phyloP scores from a whole-genome alignment of 2,888 invertebrate species.

The Eupithecia vulgata region DNA sequence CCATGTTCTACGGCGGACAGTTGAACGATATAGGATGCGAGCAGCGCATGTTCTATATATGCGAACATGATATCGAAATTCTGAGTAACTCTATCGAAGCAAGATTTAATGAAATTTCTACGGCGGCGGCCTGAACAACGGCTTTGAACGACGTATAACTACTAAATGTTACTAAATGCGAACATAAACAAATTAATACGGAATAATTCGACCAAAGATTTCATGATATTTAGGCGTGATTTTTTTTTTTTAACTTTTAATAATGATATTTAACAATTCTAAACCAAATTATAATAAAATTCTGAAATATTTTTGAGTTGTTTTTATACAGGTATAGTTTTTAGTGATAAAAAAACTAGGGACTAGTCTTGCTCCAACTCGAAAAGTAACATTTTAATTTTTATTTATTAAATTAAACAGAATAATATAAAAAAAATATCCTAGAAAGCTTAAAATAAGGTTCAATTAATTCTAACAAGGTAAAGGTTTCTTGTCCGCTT shows the following conservation, averaged over 20 bases:
- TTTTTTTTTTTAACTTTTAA: background rate
- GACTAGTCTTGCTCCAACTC: no score
- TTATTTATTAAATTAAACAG: no score
- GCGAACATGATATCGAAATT: conserved; percentile 64
- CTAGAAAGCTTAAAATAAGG: no score
- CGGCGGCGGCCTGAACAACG: background rate
- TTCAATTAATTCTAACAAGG: no score
- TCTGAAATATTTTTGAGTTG: background rate
- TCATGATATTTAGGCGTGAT: background rate
- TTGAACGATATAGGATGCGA: conserved; percentile 65
- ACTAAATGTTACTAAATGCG: background rate
- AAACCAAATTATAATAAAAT: background rate
- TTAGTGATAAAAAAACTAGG: no score
- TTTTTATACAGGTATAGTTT: no score
- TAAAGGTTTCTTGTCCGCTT: no score
- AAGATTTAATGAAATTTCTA: conserved; percentile 11
- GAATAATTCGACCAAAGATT: background rate
- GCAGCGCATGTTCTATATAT: conserved; percentile 63
- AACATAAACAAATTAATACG: background rate
- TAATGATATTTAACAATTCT: background rate
- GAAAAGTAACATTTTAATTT: no score
- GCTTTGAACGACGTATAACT: no score
- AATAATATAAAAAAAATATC: no score
- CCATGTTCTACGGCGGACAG: conserved; percentile 67
- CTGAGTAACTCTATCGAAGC: background rate